Evolutionary conservation across 1,140 invertebrate species (phyloP).

Genomic region (Aphelenchoides besseyi): DNA sequence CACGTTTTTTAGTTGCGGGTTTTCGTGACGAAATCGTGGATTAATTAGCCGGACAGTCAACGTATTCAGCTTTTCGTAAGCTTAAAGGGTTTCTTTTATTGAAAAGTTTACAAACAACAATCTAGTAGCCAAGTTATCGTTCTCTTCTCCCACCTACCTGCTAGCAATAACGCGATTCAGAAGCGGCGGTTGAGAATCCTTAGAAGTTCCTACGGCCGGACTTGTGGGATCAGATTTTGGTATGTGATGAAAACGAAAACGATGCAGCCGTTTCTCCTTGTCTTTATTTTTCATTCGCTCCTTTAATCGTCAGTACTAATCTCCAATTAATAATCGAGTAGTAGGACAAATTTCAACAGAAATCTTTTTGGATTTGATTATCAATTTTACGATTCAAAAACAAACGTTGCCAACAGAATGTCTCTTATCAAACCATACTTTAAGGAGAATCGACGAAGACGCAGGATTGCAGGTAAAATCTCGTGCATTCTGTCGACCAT

Average conservation of each 20-base stretch:
- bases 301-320: too few species aligned
- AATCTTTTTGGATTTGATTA: too few species aligned
- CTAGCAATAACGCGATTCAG: conserved; percentile 27
- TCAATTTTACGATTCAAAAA: too few species aligned
- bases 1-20: not conserved
- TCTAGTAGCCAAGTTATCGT: not conserved
- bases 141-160: not conserved
- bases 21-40: too few species aligned
- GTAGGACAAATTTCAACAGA: too few species aligned
- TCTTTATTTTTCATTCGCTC: conserved; percentile 32
- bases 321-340: not conserved
- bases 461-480: not conserved
- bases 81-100: not conserved
- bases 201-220: conserved; percentile 25
- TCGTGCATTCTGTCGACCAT: not conserved
- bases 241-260: conserved; percentile 7
- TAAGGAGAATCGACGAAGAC: too few species aligned
- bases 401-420: too few species aligned
- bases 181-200: conserved; percentile 20
- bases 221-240: conserved; percentile 37
- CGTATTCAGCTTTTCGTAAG: too few species aligned
- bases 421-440: too few species aligned
- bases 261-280: conserved; percentile 21
- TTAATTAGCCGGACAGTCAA: too few species aligned
- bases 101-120: not conserved